Evolutionary conservation across 2,888 invertebrate genomes (phyloP), one percentile per base, ranked within the genome.

Genomic region (Drosophila prostipennis): DNA sequence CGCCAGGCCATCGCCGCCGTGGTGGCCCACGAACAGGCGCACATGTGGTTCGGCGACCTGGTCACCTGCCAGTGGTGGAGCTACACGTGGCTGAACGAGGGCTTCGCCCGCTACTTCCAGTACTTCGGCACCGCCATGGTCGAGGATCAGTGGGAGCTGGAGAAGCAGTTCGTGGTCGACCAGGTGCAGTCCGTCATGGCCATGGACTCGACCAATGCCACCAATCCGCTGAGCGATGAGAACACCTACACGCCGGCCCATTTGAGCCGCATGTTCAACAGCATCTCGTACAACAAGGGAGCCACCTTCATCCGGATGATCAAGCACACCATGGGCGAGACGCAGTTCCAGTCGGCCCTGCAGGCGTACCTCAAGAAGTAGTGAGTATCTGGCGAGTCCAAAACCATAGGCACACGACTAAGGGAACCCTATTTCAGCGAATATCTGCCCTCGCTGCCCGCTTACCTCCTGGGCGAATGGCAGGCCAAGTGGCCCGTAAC

Each of bases 51-150:
- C 77, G 95, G 95, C 10, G 93, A 95, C 88, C 89, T 93, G 49
- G 93, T 95, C 1, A 94, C 92, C 93, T 74, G 91, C 94, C 37
- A 89, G 65, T 52, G 91, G 91, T 96, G 93, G 93, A 92, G 79
- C 78, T 93, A 46, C 94, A 94, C 89, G 94, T 96, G 78, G 93
- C 90, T 96, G 55, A 93, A 94, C 10, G 96, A 96, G 90, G 92
- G 92, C 0, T 96, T 96, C 72, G 96, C 96, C 0, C 93, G 94
- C 83, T 96, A 94, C 90, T 95, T 96, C 81, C 95, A 97, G 90
- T 96, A 96, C 87, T 93, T 93, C 80, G 94, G 94, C 43, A 92
- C 94, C 5, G 72, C 87, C 43, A 67, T 82, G 48, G 92, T 94
- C n/a, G 94, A 94, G 78, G 91, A 91, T 0, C 89, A 93, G 0